Conservation (phyloP, 2,113 vertebrate species). For the Aegithalos caudatus region DNA sequence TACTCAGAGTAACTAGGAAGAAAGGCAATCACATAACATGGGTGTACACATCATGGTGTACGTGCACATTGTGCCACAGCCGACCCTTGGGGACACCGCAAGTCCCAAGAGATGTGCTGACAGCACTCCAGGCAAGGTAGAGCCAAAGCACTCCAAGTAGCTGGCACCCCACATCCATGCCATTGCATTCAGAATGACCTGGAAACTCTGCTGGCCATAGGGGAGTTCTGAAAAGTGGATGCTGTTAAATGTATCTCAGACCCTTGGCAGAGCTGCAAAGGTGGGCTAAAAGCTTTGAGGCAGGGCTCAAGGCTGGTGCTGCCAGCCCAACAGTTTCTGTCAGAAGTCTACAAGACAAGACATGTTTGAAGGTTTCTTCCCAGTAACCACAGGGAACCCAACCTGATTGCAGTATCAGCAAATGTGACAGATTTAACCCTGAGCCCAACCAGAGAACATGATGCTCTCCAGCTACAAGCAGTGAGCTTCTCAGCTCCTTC, state of each 20-base stretch:
- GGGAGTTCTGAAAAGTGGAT: background rate
- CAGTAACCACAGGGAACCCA: background rate
- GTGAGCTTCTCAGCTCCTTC: background rate
- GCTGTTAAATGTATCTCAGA: background rate
- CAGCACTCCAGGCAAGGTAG: background rate
- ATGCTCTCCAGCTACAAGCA: rapidly evolving
- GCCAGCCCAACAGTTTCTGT: background rate
- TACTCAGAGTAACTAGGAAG: background rate
- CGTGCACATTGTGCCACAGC: rapidly evolving
- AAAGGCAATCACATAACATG: rapidly evolving
- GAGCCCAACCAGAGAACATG: background rate
- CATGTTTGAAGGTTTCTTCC: background rate
- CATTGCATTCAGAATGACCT: rapidly evolving
- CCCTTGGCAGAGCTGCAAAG: background rate
- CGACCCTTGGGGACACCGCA: rapidly evolving
- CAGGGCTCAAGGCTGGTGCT: background rate
- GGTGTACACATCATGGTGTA: rapidly evolving
- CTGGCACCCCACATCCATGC: background rate
- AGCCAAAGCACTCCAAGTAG: background rate
- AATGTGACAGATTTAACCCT: background rate
- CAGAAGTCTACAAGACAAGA: background rate
- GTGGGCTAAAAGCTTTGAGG: background rate
- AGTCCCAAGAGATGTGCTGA: background rate
- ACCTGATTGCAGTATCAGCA: background rate
- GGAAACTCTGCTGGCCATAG: background rate